Evolutionary conservation across 2,888 invertebrate genomes (phyloP), one percentile per base, ranked within the genome.

Genomic region (Anthrax anthrax): DNA sequence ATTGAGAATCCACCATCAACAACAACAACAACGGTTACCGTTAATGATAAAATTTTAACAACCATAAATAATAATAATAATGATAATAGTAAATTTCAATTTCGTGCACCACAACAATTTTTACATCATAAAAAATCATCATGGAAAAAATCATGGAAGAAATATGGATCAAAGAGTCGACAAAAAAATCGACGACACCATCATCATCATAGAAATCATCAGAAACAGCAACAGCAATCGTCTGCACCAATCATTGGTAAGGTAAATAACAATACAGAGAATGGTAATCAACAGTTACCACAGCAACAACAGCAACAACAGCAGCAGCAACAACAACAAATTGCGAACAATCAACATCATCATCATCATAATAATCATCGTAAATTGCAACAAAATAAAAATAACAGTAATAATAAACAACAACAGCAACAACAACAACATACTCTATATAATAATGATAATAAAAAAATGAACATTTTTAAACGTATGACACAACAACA

Each of bases 101-200:
- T 66, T 51, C 64, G 67, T 49, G 59, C 65, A 44, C 67, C 67
- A 19, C 67, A 65, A 50, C 62, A 60, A 49, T 60, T 59, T 56
- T 56, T 58, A 36, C 57, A 57, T 47, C 58, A 56, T 44, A 60
- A 58, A 38, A 51, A 52, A 47, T 39, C 52, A 44, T 46, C 54
- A 18, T 10, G 40, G 50, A 57, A 62, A 49, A 65, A 65, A 56
- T 57, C 60, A 44, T 64, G 64, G 63, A 63, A 65, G 51, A 66
- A 67, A 49, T 58, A 64, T 18, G 64, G 63, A 50, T 60, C 62
- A 46, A 63, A 64, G 53, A 29, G 58, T 47, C 62, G 62, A 47
- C 60, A 43, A 45, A 50, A 27, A 29, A 50, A 42, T 50, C 55
- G 50, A 47, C 46, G 40, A 49, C 55, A 50, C 47, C 45, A 32